Base-by-base conservation (phyloP, 1,140 invertebrate species). In the Limonius californicus region DNA sequence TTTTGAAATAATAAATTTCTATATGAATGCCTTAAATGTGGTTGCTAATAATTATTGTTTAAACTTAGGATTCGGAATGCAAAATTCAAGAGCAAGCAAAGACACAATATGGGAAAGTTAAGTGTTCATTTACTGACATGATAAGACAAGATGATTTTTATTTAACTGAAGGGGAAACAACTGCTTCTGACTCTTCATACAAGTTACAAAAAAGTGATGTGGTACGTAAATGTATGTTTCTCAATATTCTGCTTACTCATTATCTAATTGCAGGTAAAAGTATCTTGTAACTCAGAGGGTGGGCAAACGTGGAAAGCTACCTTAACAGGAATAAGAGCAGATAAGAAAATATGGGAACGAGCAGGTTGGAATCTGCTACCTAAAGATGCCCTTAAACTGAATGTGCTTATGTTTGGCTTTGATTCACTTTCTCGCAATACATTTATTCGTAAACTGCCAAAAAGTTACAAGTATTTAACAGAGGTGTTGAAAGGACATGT, bases 401-500 rank as follows among this genome's bases (percentile, higher is more conserved):
- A 94, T 72, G 87, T 97, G 0, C 73, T 96, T 0, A 93, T 97
- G 80, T 87, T 95, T 61, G 94, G 92, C 0, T 92, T 95, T 74
- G 95, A 98, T 78, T 97, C 95, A 0, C 76, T 96, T 0, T 95
- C 94, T 0, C 81, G 89, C 39, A 90, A 94, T 76, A 89, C 89
- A 1, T 95, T 95, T 72, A 87, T 91, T 16, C 81, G 95, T 32
- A 90, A 91, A 70, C 78, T 98, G 47, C 94, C 94, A 1, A 87
- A 89, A 65, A 89, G 89, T 7, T 90, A 92, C 70, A 79, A 84
- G 18, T 92, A 89, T 72, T 77, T 97, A 21, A 87, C 80, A 0
- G 78, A 92, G 11, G 73, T 79, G 7, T 74, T 96, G n/a, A 78
- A 84, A 18, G 86, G 86, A 2, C 32, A 42, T 15, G 55, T 62